Evolutionary conservation across 2,888 invertebrate genomes (phyloP).

Genomic region (Pinctada fucata): DNA sequence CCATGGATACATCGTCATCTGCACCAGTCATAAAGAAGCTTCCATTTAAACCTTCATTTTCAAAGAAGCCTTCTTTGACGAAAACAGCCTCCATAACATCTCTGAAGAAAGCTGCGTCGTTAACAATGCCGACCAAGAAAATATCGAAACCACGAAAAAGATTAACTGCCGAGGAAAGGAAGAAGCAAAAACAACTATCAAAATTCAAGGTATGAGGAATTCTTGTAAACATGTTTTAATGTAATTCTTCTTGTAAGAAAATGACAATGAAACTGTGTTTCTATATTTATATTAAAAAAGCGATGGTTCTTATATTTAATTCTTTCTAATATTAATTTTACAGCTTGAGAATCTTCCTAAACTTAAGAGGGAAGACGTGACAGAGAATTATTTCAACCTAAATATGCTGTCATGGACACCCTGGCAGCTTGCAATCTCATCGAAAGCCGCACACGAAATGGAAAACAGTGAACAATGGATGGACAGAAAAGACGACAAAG

Average conservation of each 20-base stretch:
- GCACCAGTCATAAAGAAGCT: constrained; percentile 14
- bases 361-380: constrained; percentile 49
- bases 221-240: neutral
- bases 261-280: no score
- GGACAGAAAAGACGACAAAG: constrained; percentile 44
- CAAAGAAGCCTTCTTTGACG: constrained; percentile 31
- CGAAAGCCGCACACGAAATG: constrained; percentile 14
- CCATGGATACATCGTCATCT: constrained; percentile 12
- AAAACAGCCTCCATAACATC: constrained; percentile 24
- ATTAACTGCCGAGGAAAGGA: constrained; percentile 1
- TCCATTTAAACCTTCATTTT: constrained; percentile 12
- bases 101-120: constrained; percentile 17
- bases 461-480: constrained; percentile 16
- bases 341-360: constrained; percentile 38
- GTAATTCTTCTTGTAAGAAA: no score
- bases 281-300: no score
- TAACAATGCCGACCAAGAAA: constrained; percentile 4
- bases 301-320: neutral
- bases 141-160: neutral
- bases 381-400: constrained; percentile 51
- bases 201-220: constrained; percentile 12
- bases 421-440: constrained; percentile 50
- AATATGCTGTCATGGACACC: constrained; percentile 51
- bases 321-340: neutral
- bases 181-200: constrained; percentile 3